Conservation (phyloP, 64 coral and sea anemone genomes). For the Astreopora myriophthalma region DNA sequence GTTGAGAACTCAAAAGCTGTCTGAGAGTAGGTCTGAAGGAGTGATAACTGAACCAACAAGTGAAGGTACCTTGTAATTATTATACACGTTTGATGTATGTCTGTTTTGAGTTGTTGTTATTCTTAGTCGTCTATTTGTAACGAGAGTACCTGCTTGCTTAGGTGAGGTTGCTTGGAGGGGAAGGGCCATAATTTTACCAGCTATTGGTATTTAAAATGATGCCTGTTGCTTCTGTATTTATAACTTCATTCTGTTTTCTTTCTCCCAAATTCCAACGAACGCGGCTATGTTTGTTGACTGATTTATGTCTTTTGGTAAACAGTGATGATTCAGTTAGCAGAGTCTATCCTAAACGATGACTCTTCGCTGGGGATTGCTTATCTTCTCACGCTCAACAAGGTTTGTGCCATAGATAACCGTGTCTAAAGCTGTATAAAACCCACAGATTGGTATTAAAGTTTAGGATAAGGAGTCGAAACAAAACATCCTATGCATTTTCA, state of each 20-base stretch:
- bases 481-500: too few species aligned
- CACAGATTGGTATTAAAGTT: too few species aligned
- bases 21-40: slow-evolving; percentile 86
- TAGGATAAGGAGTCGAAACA: too few species aligned
- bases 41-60: slow-evolving; percentile 78
- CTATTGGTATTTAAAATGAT: neutral
- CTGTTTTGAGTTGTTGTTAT: neutral
- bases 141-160: too few species aligned
- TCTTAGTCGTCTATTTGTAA: too few species aligned
- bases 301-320: neutral
- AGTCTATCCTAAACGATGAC: slow-evolving; percentile 57
- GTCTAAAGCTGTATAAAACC: too few species aligned
- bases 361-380: slow-evolving; percentile 62
- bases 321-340: slow-evolving; percentile 73
- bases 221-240: neutral
- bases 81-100: neutral
- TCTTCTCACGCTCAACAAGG: slow-evolving; percentile 66
- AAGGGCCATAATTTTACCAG: neutral
- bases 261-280: too few species aligned
- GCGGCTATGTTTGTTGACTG: neutral
- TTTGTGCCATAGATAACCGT: neutral
- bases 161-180: too few species aligned
- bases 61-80: too few species aligned
- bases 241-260: neutral
- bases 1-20: slow-evolving; percentile 87